phyloP scores from a whole-genome alignment of 2,797 vertebrate species.

The Clarias fuscus region DNA sequence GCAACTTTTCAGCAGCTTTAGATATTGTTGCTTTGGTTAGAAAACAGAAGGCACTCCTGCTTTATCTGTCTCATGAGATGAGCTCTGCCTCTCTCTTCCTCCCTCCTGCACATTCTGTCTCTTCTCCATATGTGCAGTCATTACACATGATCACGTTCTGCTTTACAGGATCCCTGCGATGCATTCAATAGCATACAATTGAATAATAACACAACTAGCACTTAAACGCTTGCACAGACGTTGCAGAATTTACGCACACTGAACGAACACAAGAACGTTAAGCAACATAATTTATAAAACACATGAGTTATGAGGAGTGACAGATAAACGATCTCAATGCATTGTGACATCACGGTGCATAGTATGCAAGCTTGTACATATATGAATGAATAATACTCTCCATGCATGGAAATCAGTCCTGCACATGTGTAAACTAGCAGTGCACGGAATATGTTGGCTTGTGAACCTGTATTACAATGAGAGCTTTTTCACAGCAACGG shows the following conservation, averaged over 20 bases:
- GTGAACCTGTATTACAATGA: conserved; percentile 14
- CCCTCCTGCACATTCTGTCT: background rate
- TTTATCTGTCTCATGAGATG: background rate
- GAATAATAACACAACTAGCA: background rate
- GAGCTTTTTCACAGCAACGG: conserved; percentile 54
- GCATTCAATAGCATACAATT: background rate
- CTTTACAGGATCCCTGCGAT: background rate
- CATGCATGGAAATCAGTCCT: background rate
- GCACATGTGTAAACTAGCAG: background rate
- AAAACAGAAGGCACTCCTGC: conserved; percentile 1
- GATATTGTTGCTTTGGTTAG: background rate
- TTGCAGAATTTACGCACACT: background rate
- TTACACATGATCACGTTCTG: background rate
- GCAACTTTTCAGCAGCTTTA: background rate
- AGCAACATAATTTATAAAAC: background rate
- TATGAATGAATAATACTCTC: too few species aligned
- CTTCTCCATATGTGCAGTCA: conserved; percentile 13
- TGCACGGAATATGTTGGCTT: background rate
- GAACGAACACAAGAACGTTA: background rate
- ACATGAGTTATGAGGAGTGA: background rate
- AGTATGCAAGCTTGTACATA: background rate
- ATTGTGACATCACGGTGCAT: background rate
- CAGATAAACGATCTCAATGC: background rate
- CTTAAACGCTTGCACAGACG: background rate
- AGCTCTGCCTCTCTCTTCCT: background rate